These are phyloP conservation scores for Hesperophylax magnus DNA, from an alignment of 1,140 invertebrate genomes.

Conservation along the genomic window DNA sequence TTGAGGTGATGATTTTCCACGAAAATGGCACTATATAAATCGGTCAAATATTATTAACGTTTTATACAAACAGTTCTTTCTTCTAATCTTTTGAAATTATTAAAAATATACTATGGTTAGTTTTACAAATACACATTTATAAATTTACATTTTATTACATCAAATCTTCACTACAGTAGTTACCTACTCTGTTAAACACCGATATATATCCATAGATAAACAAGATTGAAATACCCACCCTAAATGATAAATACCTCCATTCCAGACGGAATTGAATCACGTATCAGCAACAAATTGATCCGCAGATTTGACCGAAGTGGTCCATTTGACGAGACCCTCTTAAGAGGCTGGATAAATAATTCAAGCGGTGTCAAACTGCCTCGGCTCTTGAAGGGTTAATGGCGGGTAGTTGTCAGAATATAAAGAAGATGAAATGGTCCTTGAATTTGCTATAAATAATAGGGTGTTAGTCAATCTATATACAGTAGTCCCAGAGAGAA, in stretches of 20 bases:
- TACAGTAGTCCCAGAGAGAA: too few relatives aligned
- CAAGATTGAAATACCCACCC: not conserved
- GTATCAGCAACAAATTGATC: not conserved
- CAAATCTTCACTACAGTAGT: too few relatives aligned
- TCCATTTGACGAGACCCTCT: slow-evolving; percentile 14
- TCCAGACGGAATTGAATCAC: slow-evolving; percentile 21
- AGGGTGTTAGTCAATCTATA: too few relatives aligned
- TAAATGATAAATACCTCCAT: not conserved
- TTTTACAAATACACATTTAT: too few relatives aligned
- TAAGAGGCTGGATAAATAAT: slow-evolving; percentile 23
- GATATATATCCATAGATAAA: not conserved
- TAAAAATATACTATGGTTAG: too few relatives aligned
- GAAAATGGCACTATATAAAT: too few relatives aligned
- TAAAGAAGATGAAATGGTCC: not conserved
- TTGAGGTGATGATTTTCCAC: too few relatives aligned
- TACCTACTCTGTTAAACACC: too few relatives aligned
- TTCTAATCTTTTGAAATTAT: too few relatives aligned
- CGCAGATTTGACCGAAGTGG: slow-evolving; percentile 21
- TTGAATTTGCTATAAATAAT: not conserved
- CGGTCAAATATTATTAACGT: too few relatives aligned
- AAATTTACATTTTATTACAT: too few relatives aligned
- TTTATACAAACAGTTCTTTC: too few relatives aligned
- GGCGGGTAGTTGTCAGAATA: not conserved
- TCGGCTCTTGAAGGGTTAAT: slow-evolving; percentile 7
- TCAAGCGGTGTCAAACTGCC: slow-evolving; percentile 5